Evolutionary conservation across 2,797 vertebrate species (phyloP), one percentile per base, ranked within the genome.

Genomic region (Euphonia xanthogaster): DNA sequence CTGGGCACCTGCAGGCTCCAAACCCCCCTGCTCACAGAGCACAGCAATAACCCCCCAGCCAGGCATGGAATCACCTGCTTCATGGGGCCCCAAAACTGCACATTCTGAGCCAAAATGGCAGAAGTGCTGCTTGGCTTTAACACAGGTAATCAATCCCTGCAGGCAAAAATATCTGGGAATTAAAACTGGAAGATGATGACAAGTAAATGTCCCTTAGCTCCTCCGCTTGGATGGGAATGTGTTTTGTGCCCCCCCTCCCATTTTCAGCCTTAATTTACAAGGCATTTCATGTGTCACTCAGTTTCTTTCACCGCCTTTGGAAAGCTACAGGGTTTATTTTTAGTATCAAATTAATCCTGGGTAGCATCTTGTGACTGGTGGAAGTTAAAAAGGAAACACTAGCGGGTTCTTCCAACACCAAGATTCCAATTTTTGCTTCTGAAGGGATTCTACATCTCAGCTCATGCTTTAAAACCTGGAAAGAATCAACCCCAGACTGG

Each of bases 351-450:
- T 84, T 88, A 44, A 86, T 78, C 54, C 57, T 50, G 9, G 2
- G 11, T 10, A 72, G 68, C 53, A 88, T 77, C 27, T 84, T 62
- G 39, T 9, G 58, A 67, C 55, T 44, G 70, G 39, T 22, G 4
- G 37, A 51, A 70, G 66, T 89, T 74, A 87, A 60, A 94, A 90
- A 86, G 28, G 8, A 76, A 83, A 50, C 58, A 24, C n/a, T 5
- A 44, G 18, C 0, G 0, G 73, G 27, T 74, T 39, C 50, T 68
- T 91, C 73, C 70, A 90, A 47, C n/a, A 13, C 50, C 10, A 54
- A 65, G 22, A 31, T 35, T 37, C 39, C 30, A 7, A 25, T 50
- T 88, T 90, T 73, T 73, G 61, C 60, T 67, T 20, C 61, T 17
- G 3, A 65, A 77, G 79, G 44, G 75, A 65, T 65, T 68, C 74